Base-by-base conservation (phyloP, 2,113 vertebrate genomes). In the Orientallactaga bullata region DNA sequence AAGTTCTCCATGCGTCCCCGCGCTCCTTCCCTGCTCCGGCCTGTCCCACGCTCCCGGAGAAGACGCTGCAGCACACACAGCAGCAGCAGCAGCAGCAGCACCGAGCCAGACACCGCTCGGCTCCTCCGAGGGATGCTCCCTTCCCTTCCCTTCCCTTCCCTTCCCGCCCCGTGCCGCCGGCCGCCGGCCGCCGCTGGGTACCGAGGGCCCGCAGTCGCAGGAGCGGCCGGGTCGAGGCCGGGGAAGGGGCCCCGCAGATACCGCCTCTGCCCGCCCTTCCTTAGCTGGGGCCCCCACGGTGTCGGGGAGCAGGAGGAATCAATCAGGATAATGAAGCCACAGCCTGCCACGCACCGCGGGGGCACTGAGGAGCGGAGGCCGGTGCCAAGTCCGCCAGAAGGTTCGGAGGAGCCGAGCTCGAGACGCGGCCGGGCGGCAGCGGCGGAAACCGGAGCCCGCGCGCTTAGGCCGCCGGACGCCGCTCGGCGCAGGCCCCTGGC, bases 251-350 rank as follows among this genome's bases (percentile, higher is more conserved):
- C 85, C 91, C 88, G 63, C 95, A 97, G 95, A 96, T 94, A 94
- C 95, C 89, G 78, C 86, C 93, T 95, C 94, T 15, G 39, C 93
- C 60, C 91, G 32, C 87, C 85, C 84, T 91, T 90, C 94, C 90
- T 88, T 61, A 94, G 91, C 93, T 88, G 77, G 93, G 93, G 96
- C 93, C 96, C 96, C 97, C 95, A 96, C 93, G 96, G 93, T 97
- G 97, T 98, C 95, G 92, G 95, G 93, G 95, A 97, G 97, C 96
- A 94, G 95, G 96, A 97, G 97, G 97, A 98, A 98, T 98, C 98
- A 98, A 98, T 98, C 98, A 98, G 96, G 95, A 92, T 98, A 98
- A 98, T 98, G 98, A 98, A 97, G 96, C 97, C 95, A 96, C 96
- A 97, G 97, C 92, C 96, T 97, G 95, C 95, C 94, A 96, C 88